Percentiles rank a stretch among this genome's conserved stretches.
phyloP scores from a whole-genome alignment of 2,113 vertebrate genomes.

The Uria lomvia region DNA sequence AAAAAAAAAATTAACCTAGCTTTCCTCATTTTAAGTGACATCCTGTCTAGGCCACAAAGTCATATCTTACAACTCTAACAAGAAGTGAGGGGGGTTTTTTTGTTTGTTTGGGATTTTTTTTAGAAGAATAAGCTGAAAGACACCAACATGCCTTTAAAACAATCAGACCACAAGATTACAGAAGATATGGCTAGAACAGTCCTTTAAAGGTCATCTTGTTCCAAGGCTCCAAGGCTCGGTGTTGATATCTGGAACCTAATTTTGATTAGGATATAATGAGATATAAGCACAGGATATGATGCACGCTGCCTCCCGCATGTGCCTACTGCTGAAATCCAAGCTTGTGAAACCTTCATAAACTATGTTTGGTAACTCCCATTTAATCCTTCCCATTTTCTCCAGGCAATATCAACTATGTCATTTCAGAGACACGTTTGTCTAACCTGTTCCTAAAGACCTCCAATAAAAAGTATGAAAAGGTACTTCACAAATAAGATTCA shows the following conservation, averaged over 20 bases:
- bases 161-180: neutral
- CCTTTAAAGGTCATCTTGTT: neutral
- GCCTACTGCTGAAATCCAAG: neutral
- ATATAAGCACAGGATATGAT: neutral
- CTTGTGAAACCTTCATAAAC: neutral
- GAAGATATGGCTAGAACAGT: neutral
- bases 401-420: neutral
- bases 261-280: neutral
- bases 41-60: neutral
- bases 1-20: neutral
- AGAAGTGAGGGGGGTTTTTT: neutral
- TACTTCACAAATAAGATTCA: neutral
- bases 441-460: neutral
- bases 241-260: neutral
- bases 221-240: neutral
- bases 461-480: neutral
- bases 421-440: neutral
- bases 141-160: neutral
- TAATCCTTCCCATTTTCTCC: neutral
- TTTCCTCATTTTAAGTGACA: neutral
- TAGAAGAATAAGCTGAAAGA: neutral
- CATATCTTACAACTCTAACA: neutral
- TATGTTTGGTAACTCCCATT: constrained; percentile 23
- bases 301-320: neutral
- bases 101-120: neutral